Evolutionary conservation across 1,140 invertebrate species (phyloP).

Genomic region (Drosophila navojoa): DNA sequence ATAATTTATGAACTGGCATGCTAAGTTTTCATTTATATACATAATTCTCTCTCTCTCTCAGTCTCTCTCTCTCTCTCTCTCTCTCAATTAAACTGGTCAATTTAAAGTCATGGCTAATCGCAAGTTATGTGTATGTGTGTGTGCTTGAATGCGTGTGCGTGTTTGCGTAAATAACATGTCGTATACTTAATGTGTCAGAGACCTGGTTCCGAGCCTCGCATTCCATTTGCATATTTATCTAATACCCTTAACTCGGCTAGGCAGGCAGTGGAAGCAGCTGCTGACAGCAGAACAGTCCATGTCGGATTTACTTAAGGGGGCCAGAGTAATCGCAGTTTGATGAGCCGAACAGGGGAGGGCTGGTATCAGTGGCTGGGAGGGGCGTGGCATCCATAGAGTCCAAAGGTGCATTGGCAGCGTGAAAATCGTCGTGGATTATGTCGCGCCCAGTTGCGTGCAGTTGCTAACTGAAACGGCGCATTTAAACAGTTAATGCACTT

Average conservation of each 20-base stretch:
- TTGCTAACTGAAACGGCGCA: slow-evolving; percentile 39
- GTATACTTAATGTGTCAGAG: slow-evolving; percentile 47
- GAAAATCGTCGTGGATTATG: slow-evolving; percentile 71
- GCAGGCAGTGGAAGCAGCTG: slow-evolving; percentile 49
- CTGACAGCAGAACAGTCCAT: slow-evolving; percentile 57
- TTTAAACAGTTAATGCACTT: slow-evolving; percentile 37
- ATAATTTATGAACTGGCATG: slow-evolving; percentile 62
- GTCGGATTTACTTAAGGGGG: slow-evolving; percentile 57
- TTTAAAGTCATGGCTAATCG: slow-evolving; percentile 57
- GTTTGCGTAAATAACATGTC: slow-evolving; percentile 54
- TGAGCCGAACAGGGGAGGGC: slow-evolving; percentile 31
- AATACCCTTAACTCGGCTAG: slow-evolving; percentile 51
- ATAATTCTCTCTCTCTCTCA: too few species aligned
- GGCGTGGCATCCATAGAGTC: slow-evolving; percentile 24
- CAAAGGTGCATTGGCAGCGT: slow-evolving; percentile 74
- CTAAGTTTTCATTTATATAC: neutral
- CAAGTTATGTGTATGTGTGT: slow-evolving; percentile 26
- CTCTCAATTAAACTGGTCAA: slow-evolving; percentile 9
- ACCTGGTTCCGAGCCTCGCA: slow-evolving; percentile 50
- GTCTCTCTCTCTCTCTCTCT: too few species aligned
- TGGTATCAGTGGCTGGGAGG: too few species aligned
- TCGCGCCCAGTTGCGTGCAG: slow-evolving; percentile 49
- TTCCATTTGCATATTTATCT: slow-evolving; percentile 79
- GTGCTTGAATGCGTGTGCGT: slow-evolving; percentile 12
- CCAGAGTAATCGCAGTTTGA: slow-evolving; percentile 64